Conservation (phyloP, 2,888 invertebrate species). For the Myopa tessellatipennis region DNA sequence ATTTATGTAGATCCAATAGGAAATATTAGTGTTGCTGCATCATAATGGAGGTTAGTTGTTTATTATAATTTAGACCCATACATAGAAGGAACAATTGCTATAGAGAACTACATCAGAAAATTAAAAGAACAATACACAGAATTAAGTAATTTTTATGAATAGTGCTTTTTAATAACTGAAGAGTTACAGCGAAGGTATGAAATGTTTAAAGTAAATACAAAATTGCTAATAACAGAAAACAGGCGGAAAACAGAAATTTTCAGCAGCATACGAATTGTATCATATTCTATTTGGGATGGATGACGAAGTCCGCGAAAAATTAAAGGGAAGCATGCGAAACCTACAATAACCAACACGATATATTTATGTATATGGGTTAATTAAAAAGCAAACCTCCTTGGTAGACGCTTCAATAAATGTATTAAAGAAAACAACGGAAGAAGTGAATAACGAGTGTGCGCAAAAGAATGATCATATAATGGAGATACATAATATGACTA, state of each 20-base stretch:
- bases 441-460: not conserved
- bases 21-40: too few species aligned
- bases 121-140: not conserved
- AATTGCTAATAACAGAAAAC: not conserved
- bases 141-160: not conserved
- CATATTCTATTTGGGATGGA: conserved; percentile 1
- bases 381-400: not conserved
- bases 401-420: not conserved
- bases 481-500: not conserved
- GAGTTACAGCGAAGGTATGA: not conserved
- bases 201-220: not conserved
- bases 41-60: too few species aligned
- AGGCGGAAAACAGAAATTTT: not conserved
- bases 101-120: too few species aligned
- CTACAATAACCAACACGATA: too few species aligned
- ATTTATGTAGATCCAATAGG: not conserved
- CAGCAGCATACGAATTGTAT: not conserved
- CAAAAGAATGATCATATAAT: not conserved
- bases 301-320: not conserved
- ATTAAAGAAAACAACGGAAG: not conserved
- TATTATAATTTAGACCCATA: too few species aligned
- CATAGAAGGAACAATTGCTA: too few species aligned
- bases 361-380: too few species aligned
- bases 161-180: not conserved
- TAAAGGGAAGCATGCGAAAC: not conserved